These are phyloP conservation scores for Mycetomoellerius zeteki DNA, from an alignment of 1,140 invertebrate genomes.

Conservation along the genomic window DNA sequence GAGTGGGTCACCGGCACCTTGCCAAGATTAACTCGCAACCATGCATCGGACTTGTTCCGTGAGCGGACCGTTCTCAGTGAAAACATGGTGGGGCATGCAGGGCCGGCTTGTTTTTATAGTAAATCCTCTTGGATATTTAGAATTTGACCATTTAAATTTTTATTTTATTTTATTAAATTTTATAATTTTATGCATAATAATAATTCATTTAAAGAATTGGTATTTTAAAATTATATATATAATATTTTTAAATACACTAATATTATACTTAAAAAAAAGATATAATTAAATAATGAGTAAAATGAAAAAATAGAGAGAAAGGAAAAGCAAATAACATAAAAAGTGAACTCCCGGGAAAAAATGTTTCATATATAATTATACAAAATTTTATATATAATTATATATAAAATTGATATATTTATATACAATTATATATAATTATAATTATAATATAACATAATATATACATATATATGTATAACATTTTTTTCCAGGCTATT, in stretches of 20 bases:
- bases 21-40: conserved; percentile 69
- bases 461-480: too few species aligned
- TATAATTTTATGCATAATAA: neutral
- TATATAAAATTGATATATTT: too few species aligned
- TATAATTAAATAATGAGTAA: neutral
- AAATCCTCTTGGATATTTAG: neutral
- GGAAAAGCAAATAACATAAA: neutral
- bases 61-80: conserved; percentile 60
- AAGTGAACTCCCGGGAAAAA: neutral
- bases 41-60: conserved; percentile 73
- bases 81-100: conserved; percentile 77
- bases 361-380: too few species aligned
- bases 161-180: conserved; percentile 10
- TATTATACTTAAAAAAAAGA: neutral
- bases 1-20: conserved; percentile 84
- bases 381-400: too few species aligned
- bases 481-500: too few species aligned
- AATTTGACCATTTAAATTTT: neutral
- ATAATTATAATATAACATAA: too few species aligned
- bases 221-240: neutral
- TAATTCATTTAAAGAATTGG: neutral
- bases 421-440: too few species aligned
- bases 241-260: neutral
- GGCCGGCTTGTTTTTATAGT: conserved; percentile 49
- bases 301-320: neutral